Percentiles rank a stretch among this genome's conserved stretches.
Conservation (phyloP, 2,113 vertebrate species). For the Malurus cyaneus region DNA sequence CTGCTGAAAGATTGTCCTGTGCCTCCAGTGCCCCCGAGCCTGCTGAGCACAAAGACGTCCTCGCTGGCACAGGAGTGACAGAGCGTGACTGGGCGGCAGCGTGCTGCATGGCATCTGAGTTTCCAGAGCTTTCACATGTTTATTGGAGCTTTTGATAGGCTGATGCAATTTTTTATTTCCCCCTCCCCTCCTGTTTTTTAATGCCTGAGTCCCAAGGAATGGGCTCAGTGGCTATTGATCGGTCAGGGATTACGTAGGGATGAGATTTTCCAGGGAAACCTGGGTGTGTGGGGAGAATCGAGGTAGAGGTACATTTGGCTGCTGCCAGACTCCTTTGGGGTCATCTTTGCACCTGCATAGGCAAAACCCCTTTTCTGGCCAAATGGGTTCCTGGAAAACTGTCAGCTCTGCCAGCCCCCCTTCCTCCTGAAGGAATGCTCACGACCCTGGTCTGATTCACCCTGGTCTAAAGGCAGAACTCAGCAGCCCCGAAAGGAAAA, state of each 20-base stretch:
- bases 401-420: neutral
- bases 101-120: neutral
- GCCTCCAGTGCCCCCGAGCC: neutral
- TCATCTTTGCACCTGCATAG: neutral
- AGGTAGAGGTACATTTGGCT: neutral
- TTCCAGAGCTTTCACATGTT: neutral
- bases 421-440: neutral
- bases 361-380: neutral
- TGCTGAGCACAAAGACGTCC: neutral
- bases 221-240: neutral
- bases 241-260: neutral
- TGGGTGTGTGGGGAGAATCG: rapidly evolving
- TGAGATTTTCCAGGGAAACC: neutral
- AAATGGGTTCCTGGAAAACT: neutral
- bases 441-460: rapidly evolving
- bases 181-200: neutral
- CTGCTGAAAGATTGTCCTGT: constrained; percentile 13
- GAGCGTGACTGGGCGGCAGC: rapidly evolving
- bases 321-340: neutral
- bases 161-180: neutral
- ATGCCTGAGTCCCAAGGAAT: neutral
- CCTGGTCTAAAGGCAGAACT: neutral
- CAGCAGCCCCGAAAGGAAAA: neutral
- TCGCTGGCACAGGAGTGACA: neutral
- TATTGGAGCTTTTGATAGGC: neutral